Percentiles rank a stretch among this genome's conserved stretches.
These are phyloP conservation scores for Momotus momota DNA, from an alignment of 2,797 vertebrate genomes.

Conservation along the genomic window DNA sequence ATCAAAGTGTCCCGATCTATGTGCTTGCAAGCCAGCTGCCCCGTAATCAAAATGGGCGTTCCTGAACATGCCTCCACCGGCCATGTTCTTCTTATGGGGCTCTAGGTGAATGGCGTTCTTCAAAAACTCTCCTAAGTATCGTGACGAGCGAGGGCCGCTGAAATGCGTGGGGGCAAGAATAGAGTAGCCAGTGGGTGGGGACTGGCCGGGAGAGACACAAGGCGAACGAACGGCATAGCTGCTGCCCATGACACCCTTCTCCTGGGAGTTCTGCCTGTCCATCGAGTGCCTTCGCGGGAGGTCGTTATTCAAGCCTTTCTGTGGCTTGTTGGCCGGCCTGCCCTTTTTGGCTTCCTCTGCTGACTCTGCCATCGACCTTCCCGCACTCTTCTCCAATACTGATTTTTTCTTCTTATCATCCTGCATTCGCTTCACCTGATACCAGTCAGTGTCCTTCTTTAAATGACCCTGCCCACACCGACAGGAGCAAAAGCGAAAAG, in stretches of 20 bases:
- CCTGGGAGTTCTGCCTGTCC: conserved; percentile 94
- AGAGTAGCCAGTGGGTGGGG: conserved; percentile 90
- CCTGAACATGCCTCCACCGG: conserved; percentile 82
- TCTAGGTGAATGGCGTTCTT: conserved; percentile 95
- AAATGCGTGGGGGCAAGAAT: conserved; percentile 87
- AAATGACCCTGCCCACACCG: conserved; percentile 97
- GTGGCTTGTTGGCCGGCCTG: conserved; percentile 84
- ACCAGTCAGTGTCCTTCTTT: conserved; percentile 99
- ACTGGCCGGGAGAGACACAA: conserved; percentile 91
- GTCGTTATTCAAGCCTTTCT: conserved; percentile 89
- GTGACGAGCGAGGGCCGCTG: conserved; percentile 86
- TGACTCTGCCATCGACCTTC: conserved; percentile 81
- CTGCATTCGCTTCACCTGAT: conserved; percentile 94
- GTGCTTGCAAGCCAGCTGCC: conserved; percentile 73
- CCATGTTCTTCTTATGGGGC: conserved; percentile 88
- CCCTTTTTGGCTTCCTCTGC: conserved; percentile 91
- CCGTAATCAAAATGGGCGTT: conserved; percentile 80
- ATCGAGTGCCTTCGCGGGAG: conserved; percentile 90
- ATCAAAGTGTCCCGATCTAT: conserved; percentile 84
- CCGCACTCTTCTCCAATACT: conserved; percentile 83
- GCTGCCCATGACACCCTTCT: conserved; percentile 79
- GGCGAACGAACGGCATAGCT: conserved; percentile 85
- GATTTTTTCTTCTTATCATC: conserved; percentile 95
- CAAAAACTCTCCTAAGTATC: conserved; percentile 95
- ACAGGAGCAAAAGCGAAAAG: conserved; percentile 98